Conservation (phyloP, 2,113 vertebrate species). For the Seriola aureovittata region DNA sequence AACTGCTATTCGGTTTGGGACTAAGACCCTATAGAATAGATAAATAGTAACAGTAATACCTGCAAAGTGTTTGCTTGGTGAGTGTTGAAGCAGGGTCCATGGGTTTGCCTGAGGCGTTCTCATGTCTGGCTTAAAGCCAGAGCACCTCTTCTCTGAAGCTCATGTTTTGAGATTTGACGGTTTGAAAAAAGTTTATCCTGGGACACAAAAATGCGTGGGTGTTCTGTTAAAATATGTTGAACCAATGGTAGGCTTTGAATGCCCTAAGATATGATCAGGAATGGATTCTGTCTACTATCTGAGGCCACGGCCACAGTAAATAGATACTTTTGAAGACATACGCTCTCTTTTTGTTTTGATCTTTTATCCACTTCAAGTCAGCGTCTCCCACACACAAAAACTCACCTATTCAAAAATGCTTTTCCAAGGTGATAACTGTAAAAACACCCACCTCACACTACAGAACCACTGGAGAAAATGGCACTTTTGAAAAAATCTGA, state of each 20-base stretch:
- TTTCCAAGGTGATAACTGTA: conserved; percentile 5
- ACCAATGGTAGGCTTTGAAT: not conserved
- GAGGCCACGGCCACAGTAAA: conserved; percentile 1
- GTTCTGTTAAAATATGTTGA: conserved; percentile 16
- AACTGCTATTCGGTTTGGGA: too few species aligned
- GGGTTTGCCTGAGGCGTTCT: conserved; percentile 12
- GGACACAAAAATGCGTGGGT: conserved; percentile 1
- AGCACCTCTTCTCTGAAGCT: conserved; percentile 13
- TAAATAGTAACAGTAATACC: not conserved
- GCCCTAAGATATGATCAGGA: not conserved
- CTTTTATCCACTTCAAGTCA: not conserved
- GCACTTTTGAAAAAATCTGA: conserved; percentile 6
- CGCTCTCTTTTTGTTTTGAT: not conserved
- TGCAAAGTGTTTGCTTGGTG: conserved; percentile 4
- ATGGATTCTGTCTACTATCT: not conserved
- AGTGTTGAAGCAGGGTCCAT: conserved; percentile 9
- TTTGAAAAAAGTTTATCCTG: conserved; percentile 6
- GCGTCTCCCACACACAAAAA: not conserved
- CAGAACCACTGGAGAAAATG: not conserved
- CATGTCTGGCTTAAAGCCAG: conserved; percentile 37
- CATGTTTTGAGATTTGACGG: conserved; percentile 4
- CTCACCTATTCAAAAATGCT: not conserved
- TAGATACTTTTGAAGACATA: not conserved
- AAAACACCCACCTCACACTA: not conserved
- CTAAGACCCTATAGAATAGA: not conserved